phyloP scores from a whole-genome alignment of 2,888 invertebrate species.

The Hypercompe scribonia region DNA sequence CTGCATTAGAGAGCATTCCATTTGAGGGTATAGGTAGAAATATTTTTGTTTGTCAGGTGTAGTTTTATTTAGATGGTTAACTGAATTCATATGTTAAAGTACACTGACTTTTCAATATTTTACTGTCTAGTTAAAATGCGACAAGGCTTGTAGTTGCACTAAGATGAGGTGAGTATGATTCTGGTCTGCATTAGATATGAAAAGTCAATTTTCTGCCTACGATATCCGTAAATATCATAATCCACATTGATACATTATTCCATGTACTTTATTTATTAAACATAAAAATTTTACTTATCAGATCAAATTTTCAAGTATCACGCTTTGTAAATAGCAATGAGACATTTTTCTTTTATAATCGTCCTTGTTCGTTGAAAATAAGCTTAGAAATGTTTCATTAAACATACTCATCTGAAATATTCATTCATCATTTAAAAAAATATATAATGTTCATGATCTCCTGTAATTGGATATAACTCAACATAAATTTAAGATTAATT shows the following conservation, averaged over 20 bases:
- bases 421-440: background rate
- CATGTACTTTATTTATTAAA: background rate
- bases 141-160: background rate
- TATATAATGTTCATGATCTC: background rate
- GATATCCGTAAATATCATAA: background rate
- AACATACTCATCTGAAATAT: background rate
- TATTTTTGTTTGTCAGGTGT: background rate
- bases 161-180: no score
- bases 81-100: background rate
- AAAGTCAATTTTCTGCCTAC: background rate
- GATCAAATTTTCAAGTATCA: background rate
- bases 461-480: slow-evolving; percentile 28
- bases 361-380: background rate
- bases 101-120: background rate
- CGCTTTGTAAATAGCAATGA: background rate
- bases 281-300: background rate
- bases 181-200: no score
- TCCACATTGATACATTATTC: background rate
- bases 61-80: background rate
- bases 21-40: background rate
- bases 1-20: background rate
- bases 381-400: background rate
- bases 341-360: background rate
- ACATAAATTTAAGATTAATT: slow-evolving; percentile 29
- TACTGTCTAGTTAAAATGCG: background rate